These are phyloP conservation scores for Mormyrus proboscirostris DNA, from an alignment of 2,797 vertebrate genomes.

Conservation along the genomic window DNA sequence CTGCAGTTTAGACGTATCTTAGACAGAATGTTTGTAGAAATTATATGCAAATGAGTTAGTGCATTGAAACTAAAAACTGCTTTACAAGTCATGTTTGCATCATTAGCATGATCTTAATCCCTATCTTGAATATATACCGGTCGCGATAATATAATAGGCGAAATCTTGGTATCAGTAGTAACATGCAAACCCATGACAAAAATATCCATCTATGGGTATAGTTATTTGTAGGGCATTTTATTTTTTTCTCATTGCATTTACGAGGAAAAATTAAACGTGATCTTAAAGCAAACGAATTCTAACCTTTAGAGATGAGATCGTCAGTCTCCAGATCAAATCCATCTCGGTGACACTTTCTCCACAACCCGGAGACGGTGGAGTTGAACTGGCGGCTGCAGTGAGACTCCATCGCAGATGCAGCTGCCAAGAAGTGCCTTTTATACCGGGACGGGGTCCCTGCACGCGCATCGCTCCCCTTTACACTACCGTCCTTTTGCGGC, in stretches of 20 bases:
- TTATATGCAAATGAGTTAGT: neutral
- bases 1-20: neutral
- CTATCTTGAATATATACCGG: neutral
- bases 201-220: neutral
- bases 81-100: neutral
- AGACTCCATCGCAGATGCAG: conserved; percentile 71
- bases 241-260: neutral
- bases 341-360: conserved; percentile 80
- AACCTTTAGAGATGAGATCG: conserved; percentile 83
- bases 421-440: conserved; percentile 56
- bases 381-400: conserved; percentile 84
- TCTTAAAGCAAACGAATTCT: conserved; percentile 33
- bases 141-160: neutral
- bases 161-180: neutral
- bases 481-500: conserved; percentile 60
- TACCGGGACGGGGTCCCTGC: conserved; percentile 27
- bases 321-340: conserved; percentile 85
- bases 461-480: conserved; percentile 45
- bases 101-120: neutral
- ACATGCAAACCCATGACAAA: neutral
- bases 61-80: neutral
- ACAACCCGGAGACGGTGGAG: conserved; percentile 80
- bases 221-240: neutral
- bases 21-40: neutral
- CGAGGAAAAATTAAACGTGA: neutral